phyloP scores from a whole-genome alignment of 1,140 invertebrate species.

The Ruditapes philippinarum region DNA sequence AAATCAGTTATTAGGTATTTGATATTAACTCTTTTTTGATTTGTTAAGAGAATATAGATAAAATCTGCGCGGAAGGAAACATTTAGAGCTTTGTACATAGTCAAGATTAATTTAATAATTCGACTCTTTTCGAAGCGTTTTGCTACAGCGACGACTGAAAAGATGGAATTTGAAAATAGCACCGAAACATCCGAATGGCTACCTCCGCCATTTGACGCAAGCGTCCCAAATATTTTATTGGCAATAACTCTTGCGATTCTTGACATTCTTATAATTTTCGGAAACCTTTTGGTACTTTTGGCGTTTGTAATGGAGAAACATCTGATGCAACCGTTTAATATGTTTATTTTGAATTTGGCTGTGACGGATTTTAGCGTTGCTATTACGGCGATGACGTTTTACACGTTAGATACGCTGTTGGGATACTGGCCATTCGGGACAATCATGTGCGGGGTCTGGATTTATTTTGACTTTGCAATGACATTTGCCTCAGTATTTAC shows the following conservation, averaged over 20 bases:
- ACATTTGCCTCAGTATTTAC: conserved; percentile 87
- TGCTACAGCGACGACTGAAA: background rate
- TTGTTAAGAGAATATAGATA: too few species aligned
- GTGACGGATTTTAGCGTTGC: conserved; percentile 58
- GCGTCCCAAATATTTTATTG: conserved; percentile 9
- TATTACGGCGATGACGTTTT: conserved; percentile 61
- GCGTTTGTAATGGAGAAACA: conserved; percentile 28
- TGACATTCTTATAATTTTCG: conserved; percentile 42
- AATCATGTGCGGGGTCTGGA: conserved; percentile 55
- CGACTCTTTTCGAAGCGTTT: too few species aligned
- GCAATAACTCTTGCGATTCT: conserved; percentile 27
- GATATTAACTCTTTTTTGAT: too few species aligned
- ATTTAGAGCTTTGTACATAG: too few species aligned
- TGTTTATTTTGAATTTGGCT: conserved; percentile 60
- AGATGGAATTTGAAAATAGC: background rate
- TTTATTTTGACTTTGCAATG: conserved; percentile 86
- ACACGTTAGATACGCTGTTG: conserved; percentile 54
- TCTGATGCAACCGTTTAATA: conserved; percentile 56
- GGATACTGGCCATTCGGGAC: conserved; percentile 60
- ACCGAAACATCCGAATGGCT: background rate
- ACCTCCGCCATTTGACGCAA: conserved; percentile 26
- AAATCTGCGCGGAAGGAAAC: too few species aligned
- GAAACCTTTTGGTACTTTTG: conserved; percentile 47
- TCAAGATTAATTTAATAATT: too few species aligned
- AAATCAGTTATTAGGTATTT: too few species aligned